phyloP scores from a whole-genome alignment of 2,888 invertebrate genomes.

The Lottia gigantea region DNA sequence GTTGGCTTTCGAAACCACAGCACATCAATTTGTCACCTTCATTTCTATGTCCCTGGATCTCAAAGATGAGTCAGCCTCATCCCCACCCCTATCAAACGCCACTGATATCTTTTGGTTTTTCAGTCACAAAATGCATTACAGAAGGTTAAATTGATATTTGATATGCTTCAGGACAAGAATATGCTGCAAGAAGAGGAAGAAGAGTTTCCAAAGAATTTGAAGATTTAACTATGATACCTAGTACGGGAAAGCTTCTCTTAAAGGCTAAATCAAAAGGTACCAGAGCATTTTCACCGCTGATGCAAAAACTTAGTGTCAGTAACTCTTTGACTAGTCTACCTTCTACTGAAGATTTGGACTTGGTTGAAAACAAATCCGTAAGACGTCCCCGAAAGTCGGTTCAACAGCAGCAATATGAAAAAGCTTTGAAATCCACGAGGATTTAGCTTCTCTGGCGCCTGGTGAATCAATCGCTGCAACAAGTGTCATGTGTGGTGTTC shows the following conservation, averaged over 20 bases:
- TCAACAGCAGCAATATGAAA: slow-evolving; percentile 46
- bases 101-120: too few relatives aligned
- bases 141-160: not conserved
- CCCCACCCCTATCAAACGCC: too few relatives aligned
- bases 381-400: slow-evolving; percentile 48
- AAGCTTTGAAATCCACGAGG: not conserved
- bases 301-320: slow-evolving; percentile 14
- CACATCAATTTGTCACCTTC: too few relatives aligned
- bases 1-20: too few relatives aligned
- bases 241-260: slow-evolving; percentile 45
- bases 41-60: too few relatives aligned
- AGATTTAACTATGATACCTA: slow-evolving; percentile 49
- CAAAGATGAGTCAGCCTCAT: too few relatives aligned
- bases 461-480: too few relatives aligned
- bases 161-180: slow-evolving; percentile 33
- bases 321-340: slow-evolving; percentile 24
- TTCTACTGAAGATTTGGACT: slow-evolving; percentile 30
- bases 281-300: slow-evolving; percentile 18
- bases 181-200: slow-evolving; percentile 41
- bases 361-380: slow-evolving; percentile 53
- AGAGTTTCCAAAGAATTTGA: slow-evolving; percentile 56
- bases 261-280: not conserved
- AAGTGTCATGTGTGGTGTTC: too few relatives aligned
- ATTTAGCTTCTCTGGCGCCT: too few relatives aligned
- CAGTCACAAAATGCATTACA: too few relatives aligned